Evolutionary conservation across 2,797 vertebrate species (phyloP), one percentile per base, ranked within the genome.

Genomic region (Sebastes kiyomatsui): DNA sequence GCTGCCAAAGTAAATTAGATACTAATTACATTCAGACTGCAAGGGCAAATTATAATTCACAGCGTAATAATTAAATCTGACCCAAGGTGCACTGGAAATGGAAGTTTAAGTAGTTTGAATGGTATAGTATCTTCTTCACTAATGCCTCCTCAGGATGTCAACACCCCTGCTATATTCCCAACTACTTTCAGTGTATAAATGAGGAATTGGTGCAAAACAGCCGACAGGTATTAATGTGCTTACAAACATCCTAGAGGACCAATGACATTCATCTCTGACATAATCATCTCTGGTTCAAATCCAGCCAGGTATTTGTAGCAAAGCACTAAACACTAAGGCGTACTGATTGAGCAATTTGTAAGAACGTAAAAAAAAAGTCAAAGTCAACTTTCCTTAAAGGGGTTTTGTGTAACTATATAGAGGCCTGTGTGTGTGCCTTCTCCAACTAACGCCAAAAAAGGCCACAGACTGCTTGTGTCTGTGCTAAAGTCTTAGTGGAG

Each of bases 391-490:
- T 60, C 20, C 55, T 77, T 66, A 38, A 58, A n/a, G 55, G 18
- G 3, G 33, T 69, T 68, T 33, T 49, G 6, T 42, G 55, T 33
- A 27, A 52, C 23, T 69, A 11, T 20, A 62, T 4, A 33, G 12
- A 22, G 6, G 32, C 35, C 9, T 18, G 30, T 66, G 49, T 70
- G 59, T 73, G 32, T 10, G 0, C 64, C 22, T 81, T 70, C 7
- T 35, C 23, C 22, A 79, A 33, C 61, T 80, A n/a, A 77, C n/a
- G 67, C 69, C 25, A 54, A 75, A 73, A 28, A 76, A n/a, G 16
- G 32, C 58, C 33, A 64, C 20, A 75, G 70, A 66, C 80, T 67
- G n/a, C 18, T 13, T 62, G 67, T 52, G 27, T 81, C 77, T 78
- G 23, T 42, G 54, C 46, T 59, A 22, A 22, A 78, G 52, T 79